Conservation (phyloP, 2,113 vertebrate genomes). For the Opisthocomus hoazin region DNA sequence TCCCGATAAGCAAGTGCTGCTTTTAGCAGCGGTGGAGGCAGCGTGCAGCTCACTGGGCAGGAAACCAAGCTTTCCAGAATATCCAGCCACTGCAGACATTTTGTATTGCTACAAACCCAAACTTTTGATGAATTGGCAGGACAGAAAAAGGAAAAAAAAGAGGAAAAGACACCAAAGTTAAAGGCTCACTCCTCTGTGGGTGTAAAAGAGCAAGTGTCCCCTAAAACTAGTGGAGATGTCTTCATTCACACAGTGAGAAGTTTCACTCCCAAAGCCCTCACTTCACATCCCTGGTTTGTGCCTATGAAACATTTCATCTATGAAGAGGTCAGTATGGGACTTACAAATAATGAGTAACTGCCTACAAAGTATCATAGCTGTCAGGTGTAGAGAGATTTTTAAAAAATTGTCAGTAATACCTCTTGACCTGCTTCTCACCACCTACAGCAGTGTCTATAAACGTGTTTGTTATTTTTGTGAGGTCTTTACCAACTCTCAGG, state of each 20-base stretch:
- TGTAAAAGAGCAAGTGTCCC: neutral
- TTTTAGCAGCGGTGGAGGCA: neutral
- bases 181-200: neutral
- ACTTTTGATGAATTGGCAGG: neutral
- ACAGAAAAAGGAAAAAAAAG: neutral
- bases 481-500: neutral
- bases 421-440: neutral
- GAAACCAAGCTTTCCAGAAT: neutral
- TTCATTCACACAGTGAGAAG: fast-evolving
- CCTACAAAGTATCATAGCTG: neutral
- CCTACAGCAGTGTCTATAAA: neutral
- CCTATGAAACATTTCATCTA: neutral
- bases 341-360: neutral
- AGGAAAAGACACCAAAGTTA: neutral
- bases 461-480: neutral
- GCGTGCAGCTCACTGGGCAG: neutral
- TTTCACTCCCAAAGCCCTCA: neutral
- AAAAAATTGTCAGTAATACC: neutral
- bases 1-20: neutral
- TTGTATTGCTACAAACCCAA: neutral
- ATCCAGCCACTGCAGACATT: neutral
- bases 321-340: neutral
- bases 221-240: neutral
- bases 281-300: neutral
- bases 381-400: neutral